Percentiles rank a stretch among this genome's conserved stretches.
These are phyloP conservation scores for Tiliacea aurago DNA, from an alignment of 2,888 invertebrate genomes.

Conservation along the genomic window DNA sequence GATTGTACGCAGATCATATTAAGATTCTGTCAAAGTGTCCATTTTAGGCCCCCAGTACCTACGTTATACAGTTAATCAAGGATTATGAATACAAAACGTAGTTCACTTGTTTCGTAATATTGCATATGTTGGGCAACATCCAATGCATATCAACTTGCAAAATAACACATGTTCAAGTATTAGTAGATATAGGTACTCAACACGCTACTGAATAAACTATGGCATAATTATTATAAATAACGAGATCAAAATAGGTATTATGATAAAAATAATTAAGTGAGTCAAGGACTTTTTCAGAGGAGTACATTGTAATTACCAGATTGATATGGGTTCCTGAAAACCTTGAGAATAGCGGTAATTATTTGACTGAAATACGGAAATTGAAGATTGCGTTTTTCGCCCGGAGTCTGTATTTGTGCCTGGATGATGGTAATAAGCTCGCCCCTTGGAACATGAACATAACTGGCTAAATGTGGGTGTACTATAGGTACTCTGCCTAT, in stretches of 20 bases:
- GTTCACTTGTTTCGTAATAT: not conserved
- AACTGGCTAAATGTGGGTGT: too few species aligned
- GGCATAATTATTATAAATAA: not conserved
- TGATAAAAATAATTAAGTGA: not conserved
- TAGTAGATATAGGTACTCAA: not conserved
- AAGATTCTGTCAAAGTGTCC: too few species aligned
- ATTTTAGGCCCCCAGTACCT: too few species aligned
- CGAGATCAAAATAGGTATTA: not conserved
- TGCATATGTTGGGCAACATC: not conserved
- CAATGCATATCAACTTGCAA: slow-evolving; percentile 2
- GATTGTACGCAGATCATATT: too few species aligned
- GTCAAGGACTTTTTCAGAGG: not conserved
- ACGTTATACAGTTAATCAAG: too few species aligned
- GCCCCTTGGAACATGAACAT: too few species aligned
- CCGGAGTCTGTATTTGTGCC: not conserved
- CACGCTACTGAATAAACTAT: slow-evolving; percentile 8
- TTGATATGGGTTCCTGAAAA: too few species aligned
- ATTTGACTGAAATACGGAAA: not conserved
- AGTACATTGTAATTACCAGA: not conserved
- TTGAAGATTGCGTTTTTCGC: not conserved
- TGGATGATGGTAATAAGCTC: too few species aligned
- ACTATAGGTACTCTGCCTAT: too few species aligned
- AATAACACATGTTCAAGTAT: slow-evolving; percentile 2
- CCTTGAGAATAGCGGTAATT: not conserved
- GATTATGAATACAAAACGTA: not conserved